Conservation (phyloP, 1,140 invertebrate genomes). For the Drosophila simulans region DNA sequence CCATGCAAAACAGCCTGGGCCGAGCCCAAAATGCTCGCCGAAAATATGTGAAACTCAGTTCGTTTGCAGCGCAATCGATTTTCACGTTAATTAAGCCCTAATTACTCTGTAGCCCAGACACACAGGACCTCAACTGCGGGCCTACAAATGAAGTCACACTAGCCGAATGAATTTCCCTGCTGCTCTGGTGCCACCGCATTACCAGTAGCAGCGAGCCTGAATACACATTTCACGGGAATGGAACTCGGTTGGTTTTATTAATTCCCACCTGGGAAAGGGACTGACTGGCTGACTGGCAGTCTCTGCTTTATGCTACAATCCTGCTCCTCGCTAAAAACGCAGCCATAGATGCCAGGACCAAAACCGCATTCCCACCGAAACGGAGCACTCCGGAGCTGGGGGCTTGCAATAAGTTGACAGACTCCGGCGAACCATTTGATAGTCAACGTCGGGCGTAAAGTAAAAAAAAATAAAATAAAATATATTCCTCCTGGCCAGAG, state of each 20-base stretch:
- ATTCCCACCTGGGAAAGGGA: slow-evolving; percentile 22
- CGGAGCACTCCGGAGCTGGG: background rate
- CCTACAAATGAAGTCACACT: slow-evolving; percentile 53
- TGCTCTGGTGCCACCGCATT: background rate
- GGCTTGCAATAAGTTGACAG: slow-evolving; percentile 1
- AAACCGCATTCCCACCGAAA: slow-evolving; percentile 7
- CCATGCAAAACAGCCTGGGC: slow-evolving; percentile 25
- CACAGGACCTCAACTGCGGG: slow-evolving; percentile 2
- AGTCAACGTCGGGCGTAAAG: slow-evolving; percentile 26
- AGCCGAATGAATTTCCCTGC: slow-evolving; percentile 27
- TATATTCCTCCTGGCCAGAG: slow-evolving; percentile 7
- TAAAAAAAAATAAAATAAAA: background rate
- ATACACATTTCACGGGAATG: slow-evolving; percentile 26
- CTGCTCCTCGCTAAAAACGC: background rate
- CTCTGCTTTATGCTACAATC: slow-evolving; percentile 17
- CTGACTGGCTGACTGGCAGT: background rate
- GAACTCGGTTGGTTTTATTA: slow-evolving; percentile 27
- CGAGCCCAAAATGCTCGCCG: slow-evolving; percentile 11
- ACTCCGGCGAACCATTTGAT: slow-evolving; percentile 24
- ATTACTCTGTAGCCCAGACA: slow-evolving; percentile 36
- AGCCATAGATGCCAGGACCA: slow-evolving; percentile 6
- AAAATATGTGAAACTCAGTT: slow-evolving; percentile 29
- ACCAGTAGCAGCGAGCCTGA: background rate
- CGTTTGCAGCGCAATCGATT: slow-evolving; percentile 56
- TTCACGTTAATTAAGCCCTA: slow-evolving; percentile 61